phyloP scores from a whole-genome alignment of 2,797 vertebrate genomes.

The Manis pentadactyla region DNA sequence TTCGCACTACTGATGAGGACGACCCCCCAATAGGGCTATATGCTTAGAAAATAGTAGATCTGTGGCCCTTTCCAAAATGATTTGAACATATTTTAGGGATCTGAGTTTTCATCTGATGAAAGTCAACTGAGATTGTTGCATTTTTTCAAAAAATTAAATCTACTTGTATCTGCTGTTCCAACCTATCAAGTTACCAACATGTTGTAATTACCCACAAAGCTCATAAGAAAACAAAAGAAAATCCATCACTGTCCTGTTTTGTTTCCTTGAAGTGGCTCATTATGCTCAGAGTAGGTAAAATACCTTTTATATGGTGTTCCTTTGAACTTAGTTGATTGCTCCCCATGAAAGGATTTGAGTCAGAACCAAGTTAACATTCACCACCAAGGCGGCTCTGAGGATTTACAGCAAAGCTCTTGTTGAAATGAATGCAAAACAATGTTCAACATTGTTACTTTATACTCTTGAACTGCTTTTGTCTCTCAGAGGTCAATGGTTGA shows the following conservation, averaged over 20 bases:
- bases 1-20: neutral
- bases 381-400: neutral
- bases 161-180: neutral
- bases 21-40: neutral
- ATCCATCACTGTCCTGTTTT: conserved; percentile 30
- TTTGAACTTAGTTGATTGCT: conserved; percentile 56
- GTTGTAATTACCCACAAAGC: conserved; percentile 43
- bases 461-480: conserved; percentile 9
- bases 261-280: conserved; percentile 39
- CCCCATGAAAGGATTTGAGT: conserved; percentile 27
- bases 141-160: neutral
- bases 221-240: conserved; percentile 48
- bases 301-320: neutral
- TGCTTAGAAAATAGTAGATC: neutral
- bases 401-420: conserved; percentile 45
- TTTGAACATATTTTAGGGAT: conserved; percentile 45
- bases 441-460: neutral
- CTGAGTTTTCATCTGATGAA: conserved; percentile 24
- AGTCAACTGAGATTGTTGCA: conserved; percentile 27
- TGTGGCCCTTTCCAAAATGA: conserved; percentile 9
- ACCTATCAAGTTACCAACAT: conserved; percentile 28
- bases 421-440: conserved; percentile 43
- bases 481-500: neutral
- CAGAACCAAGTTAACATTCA: conserved; percentile 62
- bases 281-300: conserved; percentile 49